phyloP scores from a whole-genome alignment of 30 jellyfish, hydroid and myxozoan species.

The Cassiopea xamachana region DNA sequence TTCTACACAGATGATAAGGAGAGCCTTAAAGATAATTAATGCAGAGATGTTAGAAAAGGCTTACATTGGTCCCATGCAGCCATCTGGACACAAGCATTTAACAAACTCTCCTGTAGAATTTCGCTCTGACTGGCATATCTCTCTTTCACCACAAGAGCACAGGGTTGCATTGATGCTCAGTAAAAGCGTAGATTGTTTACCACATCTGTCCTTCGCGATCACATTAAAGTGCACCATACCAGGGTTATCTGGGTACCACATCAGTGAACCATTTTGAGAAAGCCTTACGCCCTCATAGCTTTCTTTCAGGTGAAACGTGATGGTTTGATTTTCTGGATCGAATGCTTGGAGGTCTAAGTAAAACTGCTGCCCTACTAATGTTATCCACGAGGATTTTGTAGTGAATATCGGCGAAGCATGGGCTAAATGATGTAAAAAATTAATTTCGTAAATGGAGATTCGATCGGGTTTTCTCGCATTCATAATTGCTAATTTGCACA shows the following conservation, averaged over 20 bases:
- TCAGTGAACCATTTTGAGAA: constrained; percentile 59
- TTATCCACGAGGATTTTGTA: not conserved
- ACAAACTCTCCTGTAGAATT: constrained; percentile 29
- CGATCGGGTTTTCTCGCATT: not conserved
- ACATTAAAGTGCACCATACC: constrained; percentile 28
- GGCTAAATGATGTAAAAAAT: constrained; percentile 19
- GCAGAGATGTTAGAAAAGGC: not conserved
- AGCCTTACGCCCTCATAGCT: constrained; percentile 63
- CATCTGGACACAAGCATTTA: constrained; percentile 66
- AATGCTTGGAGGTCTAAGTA: constrained; percentile 46
- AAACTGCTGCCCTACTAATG: constrained; percentile 60
- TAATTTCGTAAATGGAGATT: not conserved
- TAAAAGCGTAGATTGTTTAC: constrained; percentile 21
- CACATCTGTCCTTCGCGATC: constrained; percentile 70
- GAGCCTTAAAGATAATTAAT: no score
- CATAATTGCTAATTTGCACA: no score
- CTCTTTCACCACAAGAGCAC: constrained; percentile 69
- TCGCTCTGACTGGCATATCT: constrained; percentile 40
- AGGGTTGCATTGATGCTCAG: constrained; percentile 40
- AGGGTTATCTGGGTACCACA: constrained; percentile 51
- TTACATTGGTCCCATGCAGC: constrained; percentile 83
- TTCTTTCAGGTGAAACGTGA: constrained; percentile 49
- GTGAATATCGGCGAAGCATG: constrained; percentile 69
- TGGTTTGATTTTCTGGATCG: constrained; percentile 84
- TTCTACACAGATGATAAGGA: no score